Evolutionary conservation across 1,140 invertebrate species (phyloP).

Genomic region (Nasonia giraulti): DNA sequence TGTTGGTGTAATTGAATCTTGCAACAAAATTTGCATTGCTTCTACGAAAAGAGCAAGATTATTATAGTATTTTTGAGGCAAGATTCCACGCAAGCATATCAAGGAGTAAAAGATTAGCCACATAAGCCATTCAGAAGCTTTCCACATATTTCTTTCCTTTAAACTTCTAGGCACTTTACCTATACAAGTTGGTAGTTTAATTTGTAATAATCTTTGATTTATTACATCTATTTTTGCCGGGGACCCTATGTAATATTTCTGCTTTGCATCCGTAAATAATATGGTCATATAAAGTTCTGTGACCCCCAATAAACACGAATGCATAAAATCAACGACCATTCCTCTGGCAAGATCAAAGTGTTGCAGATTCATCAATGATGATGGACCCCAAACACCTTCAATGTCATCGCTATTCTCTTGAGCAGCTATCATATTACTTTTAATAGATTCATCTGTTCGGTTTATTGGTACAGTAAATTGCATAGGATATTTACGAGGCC

Average conservation of each 20-base stretch:
- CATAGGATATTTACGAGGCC: slow-evolving; percentile 36
- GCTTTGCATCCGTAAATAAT: neutral
- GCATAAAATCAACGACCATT: neutral
- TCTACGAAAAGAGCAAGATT: slow-evolving; percentile 10
- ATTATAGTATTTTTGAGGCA: neutral
- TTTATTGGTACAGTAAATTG: neutral
- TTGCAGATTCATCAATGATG: no score
- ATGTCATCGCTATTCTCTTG: no score
- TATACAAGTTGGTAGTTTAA: no score
- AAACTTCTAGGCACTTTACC: no score
- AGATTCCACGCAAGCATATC: slow-evolving; percentile 1
- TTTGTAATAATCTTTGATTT: no score
- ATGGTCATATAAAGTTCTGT: neutral
- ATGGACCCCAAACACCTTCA: no score
- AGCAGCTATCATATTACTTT: neutral
- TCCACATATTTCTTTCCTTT: no score
- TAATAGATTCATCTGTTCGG: slow-evolving; percentile 44
- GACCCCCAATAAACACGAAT: neutral
- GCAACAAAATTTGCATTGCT: slow-evolving; percentile 6
- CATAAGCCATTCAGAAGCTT: neutral
- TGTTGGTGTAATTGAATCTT: neutral
- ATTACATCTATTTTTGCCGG: no score
- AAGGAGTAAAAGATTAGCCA: slow-evolving; percentile 28
- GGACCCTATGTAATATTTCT: neutral
- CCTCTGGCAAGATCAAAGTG: no score